Base-by-base conservation (phyloP, 2,113 vertebrate genomes). In the Silurus asotus region DNA sequence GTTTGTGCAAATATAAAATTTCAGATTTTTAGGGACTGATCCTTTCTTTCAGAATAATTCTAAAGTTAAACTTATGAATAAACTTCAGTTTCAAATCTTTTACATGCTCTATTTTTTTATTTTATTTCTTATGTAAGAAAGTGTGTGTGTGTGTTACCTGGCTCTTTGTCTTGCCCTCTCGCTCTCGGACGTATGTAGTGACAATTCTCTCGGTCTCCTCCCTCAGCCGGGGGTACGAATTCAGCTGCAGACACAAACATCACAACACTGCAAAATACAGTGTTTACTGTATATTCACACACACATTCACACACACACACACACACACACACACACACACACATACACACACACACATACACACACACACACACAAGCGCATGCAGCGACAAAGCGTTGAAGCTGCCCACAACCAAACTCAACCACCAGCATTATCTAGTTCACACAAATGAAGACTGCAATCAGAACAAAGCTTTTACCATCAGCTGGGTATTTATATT, bases 171-270 rank as follows among this genome's bases (percentile, higher is more conserved):
- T 37, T 37, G 37, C 37, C 37, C 37, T 37, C 37, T 37, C 2
- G 37, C 37, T 37, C 37, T 37, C 37, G 37, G 37, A 37, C 37
- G 37, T 37, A 37, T 37, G 37, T 37, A 37, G 97, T 98, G 84
- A 99, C 97, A 6, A 99, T 99, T 8, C 97, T 93, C 91, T 99
- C 98, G 0, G 97, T 99, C 92, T 99, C 98, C 91, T 99, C 98
- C 90, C 97, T 95, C 82, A 99, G 88, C 83, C 97, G 92, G 59
- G 98, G 98, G 92, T 98, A 99, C 14, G 97, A 97, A 80, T 92
- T 93, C 23, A 99, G 96, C 98, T 99, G 89, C 15, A 64, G 76
- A 59, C 19, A 84, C 58, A 87, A 81, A 85, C 70, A 84, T 28
- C 87, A 90, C 10, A 82, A 20, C 72, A 85, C 88, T 90, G 93